Evolutionary conservation across 2,888 invertebrate genomes (phyloP), one percentile per base, ranked within the genome.

Genomic region (Cantharis rufa): DNA sequence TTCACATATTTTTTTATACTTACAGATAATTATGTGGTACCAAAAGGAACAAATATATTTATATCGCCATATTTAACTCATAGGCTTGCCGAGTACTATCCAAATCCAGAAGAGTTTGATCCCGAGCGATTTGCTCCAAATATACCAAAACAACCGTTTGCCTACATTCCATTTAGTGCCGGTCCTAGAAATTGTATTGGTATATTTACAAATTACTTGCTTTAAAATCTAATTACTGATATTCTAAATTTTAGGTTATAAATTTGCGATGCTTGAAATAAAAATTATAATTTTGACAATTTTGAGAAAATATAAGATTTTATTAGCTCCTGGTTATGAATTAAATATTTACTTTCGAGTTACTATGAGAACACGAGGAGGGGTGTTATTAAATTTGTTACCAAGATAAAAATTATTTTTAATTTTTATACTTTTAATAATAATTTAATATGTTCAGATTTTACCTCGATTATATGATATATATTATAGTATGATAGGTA

Each of bases 201-300:
- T 89, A 63, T 2, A 62, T 21, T 15, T 15, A 27, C 18, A 21
- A 66, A 63, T 16, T 15, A 9, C n/a, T n/a, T 48, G 7, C n/a
- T 48, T 48, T 48, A 63, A 15, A 5, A 70, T 62, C 11, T 11
- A 21, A 16, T 21, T 62, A 21, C 21, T 24, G 3, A 3, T 18
- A 68, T 13, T n/a, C 13, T 48, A 63, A 63, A 63, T 85, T 84
- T 70, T 87, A 88, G 92, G 92, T 75, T 88, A 91, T 83, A 90
- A 91, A 77, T 92, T 91, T 81, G 91, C 91, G 2, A 88, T 90
- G 75, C 83, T 92, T 81, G 92, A 92, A 86, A 90, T 92, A 84
- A 92, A 92, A 85, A 90, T 90, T 1, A 85, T 92, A 24, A 86
- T 92, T 24, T 90, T 91, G 15, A 86, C 89, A 15, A 81, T 92